Evolutionary conservation across 2,888 invertebrate species (phyloP), one percentile per base, ranked within the genome.

Genomic region (Lumbricus terrestris): DNA sequence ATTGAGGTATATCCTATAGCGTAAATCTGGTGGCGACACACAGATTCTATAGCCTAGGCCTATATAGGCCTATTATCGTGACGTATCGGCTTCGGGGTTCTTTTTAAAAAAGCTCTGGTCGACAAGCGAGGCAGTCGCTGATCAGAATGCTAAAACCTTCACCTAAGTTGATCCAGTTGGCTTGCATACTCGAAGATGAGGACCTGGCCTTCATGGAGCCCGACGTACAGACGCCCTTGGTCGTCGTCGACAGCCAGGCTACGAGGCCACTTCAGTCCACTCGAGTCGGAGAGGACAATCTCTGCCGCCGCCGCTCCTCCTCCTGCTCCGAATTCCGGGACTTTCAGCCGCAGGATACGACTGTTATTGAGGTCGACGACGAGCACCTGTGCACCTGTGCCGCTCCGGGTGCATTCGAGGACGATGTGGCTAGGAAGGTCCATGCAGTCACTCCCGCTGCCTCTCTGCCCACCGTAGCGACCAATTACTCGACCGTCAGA

Each of bases 241-340:
- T 34, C 35, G 20, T 85, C 85, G 16, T 85, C 85, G 18, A 85
- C 34, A 6, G 85, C 85, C 85, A 85, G 1, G 35, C 85, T 85
- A 35, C 85, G 85, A 23, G 85, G 85, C 85, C 85, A 85, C 85
- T 85, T 85, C 35, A 85, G 85, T 85, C 85, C 85, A 85, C 35
- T 33, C 35, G 85, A 34, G 35, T 85, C 85, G 20, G 85, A 85
- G 34, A 85, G 85, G 37, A 85, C 85, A 0, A 35, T 35, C 37
- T 85, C 85, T 23, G 37, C 85, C 16, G 1, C 82, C 20, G 4
- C 33, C 33, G 3, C 33, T 20, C 33, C 33, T 34, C 83, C 83
- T 23, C 37, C 85, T 37, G 85, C 35, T 37, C 20, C 34, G 20
- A 85, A 20, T 8, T 34, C 34, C 3, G 37, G 85, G 37, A 85